Base-by-base conservation (phyloP, 2,113 vertebrate species). In the Salvator merianae region DNA sequence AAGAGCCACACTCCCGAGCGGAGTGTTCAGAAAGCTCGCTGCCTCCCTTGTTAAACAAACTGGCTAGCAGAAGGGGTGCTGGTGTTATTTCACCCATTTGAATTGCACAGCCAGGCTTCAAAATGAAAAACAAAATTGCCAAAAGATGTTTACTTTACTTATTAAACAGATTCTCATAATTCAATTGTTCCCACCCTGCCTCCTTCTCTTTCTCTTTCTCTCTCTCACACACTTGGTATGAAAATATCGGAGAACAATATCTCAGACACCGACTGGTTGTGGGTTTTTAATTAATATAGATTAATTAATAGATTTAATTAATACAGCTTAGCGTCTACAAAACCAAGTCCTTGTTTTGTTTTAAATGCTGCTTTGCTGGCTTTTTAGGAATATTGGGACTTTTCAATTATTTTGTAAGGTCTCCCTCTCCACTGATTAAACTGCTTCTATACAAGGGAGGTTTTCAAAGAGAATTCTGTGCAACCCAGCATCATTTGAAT, bases 141-240 rank as follows among this genome's bases (percentile, higher is more conserved):
- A 92, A 74, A 86, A 92, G 89, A 92, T 88, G 87, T 90, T 95
- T 92, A 91, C 82, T 89, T 94, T 94, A 88, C 89, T 94, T 81
- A 77, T 90, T 91, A 95, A 86, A 84, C 89, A 86, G 88, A 88
- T 93, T 91, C 80, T 82, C 75, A 74, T 90, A 88, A 92, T 90
- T 93, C 88, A 89, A 85, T 94, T 93, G 87, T 92, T 94, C 85
- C 90, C 88, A 90, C 84, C 70, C 62, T 4, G 86, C 47, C 86
- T 89, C 59, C 68, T 4, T 62, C 34, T 65, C 59, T 32, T 66
- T 34, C 79, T 28, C 65, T 32, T 62, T 32, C 77, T 36, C 32
- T 62, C 50, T n/a, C 40, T 9, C 75, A 55, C 43, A 66, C 40
- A 36, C 40, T 30, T 20, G 32, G 7, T 43, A 87, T 74, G 86